A percentile compares a stretch with the other conserved stretches of the same genome.
Evolutionary conservation across 2,888 invertebrate genomes (phyloP).

Genomic region (Dolomedes plantarius): DNA sequence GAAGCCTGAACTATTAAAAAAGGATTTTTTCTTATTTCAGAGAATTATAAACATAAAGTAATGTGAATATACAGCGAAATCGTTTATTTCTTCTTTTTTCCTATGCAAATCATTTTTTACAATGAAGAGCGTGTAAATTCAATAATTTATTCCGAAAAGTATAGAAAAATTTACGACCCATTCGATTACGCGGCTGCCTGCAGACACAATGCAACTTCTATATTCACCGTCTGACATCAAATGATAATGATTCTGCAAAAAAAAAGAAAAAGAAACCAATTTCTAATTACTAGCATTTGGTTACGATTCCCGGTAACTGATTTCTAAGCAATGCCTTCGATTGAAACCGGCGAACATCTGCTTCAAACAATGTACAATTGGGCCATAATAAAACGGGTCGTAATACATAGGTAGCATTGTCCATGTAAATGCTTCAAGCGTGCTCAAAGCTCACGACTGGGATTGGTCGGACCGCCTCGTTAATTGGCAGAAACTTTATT

Average conservation of each 20-base stretch:
- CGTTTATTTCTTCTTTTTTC: too few species aligned
- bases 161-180: neutral
- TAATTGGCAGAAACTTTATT: constrained; percentile 34
- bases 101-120: neutral
- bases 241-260: neutral
- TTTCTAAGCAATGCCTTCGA: constrained; percentile 41
- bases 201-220: neutral
- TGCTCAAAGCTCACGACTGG: constrained; percentile 40
- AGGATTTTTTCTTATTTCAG: too few species aligned
- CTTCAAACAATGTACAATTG: constrained; percentile 53
- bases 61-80: too few species aligned
- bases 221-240: neutral
- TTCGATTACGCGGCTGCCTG: neutral
- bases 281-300: constrained; percentile 42
- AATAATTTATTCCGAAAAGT: neutral
- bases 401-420: constrained; percentile 51
- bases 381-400: constrained; percentile 34
- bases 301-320: constrained; percentile 40
- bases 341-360: constrained; percentile 51
- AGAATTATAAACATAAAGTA: too few species aligned
- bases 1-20: too few species aligned
- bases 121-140: neutral
- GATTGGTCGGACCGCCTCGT: constrained; percentile 23
- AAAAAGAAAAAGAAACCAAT: neutral
- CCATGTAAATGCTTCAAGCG: constrained; percentile 46